These are phyloP conservation scores for Nomada flava DNA, from an alignment of 2,888 invertebrate species.

Conservation along the genomic window DNA sequence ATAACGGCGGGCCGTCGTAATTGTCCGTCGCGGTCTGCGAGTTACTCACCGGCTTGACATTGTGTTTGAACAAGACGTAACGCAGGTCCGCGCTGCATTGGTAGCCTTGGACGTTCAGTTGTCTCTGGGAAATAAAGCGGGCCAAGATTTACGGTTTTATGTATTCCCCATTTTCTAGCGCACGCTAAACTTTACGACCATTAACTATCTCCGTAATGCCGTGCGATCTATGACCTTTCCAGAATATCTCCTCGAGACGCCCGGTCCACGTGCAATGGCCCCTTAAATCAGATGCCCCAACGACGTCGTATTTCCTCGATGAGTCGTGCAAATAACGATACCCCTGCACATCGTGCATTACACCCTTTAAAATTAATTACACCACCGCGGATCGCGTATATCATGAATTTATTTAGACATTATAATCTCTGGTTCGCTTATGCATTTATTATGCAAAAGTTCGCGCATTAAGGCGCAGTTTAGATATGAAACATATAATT, in stretches of 20 bases:
- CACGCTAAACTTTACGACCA: not conserved
- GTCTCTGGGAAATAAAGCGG: slow-evolving; percentile 87
- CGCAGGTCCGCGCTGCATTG: slow-evolving; percentile 94
- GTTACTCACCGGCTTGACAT: slow-evolving; percentile 92
- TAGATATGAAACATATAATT: too few species aligned
- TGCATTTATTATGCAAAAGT: too few species aligned
- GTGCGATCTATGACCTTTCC: slow-evolving; percentile 5
- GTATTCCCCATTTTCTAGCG: slow-evolving; percentile 11
- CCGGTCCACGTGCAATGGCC: not conserved
- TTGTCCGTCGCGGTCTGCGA: not conserved
- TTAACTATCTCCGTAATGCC: slow-evolving; percentile 1
- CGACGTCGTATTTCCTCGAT: not conserved
- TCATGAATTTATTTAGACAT: not conserved
- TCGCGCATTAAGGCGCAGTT: too few species aligned
- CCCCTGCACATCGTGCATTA: slow-evolving; percentile 13
- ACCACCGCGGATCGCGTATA: not conserved
- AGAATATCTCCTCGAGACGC: not conserved
- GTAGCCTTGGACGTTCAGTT: slow-evolving; percentile 94
- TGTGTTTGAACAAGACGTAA: slow-evolving; percentile 95
- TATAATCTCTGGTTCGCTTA: too few species aligned
- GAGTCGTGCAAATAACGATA: slow-evolving; percentile 1
- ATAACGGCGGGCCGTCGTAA: not conserved
- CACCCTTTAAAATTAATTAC: not conserved
- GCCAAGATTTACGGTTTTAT: slow-evolving; percentile 32
- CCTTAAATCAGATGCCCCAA: slow-evolving; percentile 7